A percentile compares a stretch with the other conserved stretches of the same genome.
Conservation (phyloP, 2,113 vertebrate species). For the Erythrolamprus reginae region DNA sequence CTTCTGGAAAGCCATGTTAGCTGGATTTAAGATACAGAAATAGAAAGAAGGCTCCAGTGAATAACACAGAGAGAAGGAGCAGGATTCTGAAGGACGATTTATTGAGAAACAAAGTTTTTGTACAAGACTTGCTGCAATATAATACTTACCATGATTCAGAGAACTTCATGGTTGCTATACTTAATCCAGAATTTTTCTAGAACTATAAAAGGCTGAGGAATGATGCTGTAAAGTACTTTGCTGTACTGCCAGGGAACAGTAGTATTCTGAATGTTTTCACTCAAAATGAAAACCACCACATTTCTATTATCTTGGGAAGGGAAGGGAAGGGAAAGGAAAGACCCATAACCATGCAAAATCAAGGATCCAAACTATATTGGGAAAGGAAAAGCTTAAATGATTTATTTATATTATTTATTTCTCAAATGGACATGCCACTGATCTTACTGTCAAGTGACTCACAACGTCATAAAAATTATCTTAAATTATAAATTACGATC, state of each 20-base stretch:
- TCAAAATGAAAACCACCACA: neutral
- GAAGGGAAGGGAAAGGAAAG: neutral
- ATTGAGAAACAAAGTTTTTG: slow-evolving; percentile 24
- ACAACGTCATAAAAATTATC: too few species aligned
- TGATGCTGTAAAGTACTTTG: neutral
- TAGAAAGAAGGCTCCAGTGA: neutral
- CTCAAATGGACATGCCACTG: too few species aligned
- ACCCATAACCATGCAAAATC: neutral
- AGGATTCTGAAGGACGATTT: slow-evolving; percentile 23
- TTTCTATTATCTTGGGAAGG: neutral
- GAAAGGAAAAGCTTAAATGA: neutral
- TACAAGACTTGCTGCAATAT: neutral
- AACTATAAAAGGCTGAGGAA: neutral
- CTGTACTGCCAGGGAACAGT: neutral
- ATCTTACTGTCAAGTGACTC: too few species aligned
- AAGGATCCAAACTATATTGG: neutral
- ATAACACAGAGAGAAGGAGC: neutral
- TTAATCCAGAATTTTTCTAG: slow-evolving; percentile 11
- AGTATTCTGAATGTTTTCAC: neutral
- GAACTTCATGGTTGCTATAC: slow-evolving; percentile 9
- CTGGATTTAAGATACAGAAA: slow-evolving; percentile 6
- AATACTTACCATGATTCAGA: slow-evolving; percentile 23
- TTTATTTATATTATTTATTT: too few species aligned
- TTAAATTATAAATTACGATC: neutral
- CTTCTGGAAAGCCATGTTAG: slow-evolving; percentile 10